Base-by-base conservation (phyloP, 2,888 invertebrate genomes). In the Trilocha varians region DNA sequence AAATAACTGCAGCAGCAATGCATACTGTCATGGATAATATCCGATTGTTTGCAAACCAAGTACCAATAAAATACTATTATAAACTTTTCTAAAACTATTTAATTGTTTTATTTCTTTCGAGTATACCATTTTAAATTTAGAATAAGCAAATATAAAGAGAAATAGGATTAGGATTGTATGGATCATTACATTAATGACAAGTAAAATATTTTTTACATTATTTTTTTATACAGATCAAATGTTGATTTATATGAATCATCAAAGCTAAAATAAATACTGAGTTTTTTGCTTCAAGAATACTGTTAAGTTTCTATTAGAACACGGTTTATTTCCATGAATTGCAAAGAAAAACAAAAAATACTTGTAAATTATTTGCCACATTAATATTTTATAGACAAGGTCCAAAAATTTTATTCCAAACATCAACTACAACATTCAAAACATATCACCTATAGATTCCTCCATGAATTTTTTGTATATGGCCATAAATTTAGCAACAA, bases 401-500 rank as follows among this genome's bases (percentile, higher is more conserved):
- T 25, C 6, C 25, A 25, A 6, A 25, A 25, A 9, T 25, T 18
- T 18, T 18, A 5, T 3, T 1, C 6, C 6, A 1, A 3, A 25
- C 2, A 25, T 9, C 2, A 3, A 5, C 11, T 0, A 43, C 38
- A 46, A 14, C 34, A 18, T 38, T 75, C 56, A 88, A 63, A 87
- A 87, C 38, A 82, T 87, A 60, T 84, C 90, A 41, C 87, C 88
- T 53, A 91, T 65, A 15, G 89, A 88, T 58, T 92, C 91, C 67
- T 94, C 94, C 70, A 96, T 88, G 70, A 94, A 97, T 58, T 92
- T 91, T 64, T 96, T 95, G 70, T 97, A 98, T 53, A 96, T 91
- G 32, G 92, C 90, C 99, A 99, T 99, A 71, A 98, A 98, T 58
- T 94, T 93, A 1, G 97, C 97, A 38, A 98, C 93, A 86, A 99